Conservation (phyloP, 2,113 vertebrate genomes). For the Oreochromis spilurus region DNA sequence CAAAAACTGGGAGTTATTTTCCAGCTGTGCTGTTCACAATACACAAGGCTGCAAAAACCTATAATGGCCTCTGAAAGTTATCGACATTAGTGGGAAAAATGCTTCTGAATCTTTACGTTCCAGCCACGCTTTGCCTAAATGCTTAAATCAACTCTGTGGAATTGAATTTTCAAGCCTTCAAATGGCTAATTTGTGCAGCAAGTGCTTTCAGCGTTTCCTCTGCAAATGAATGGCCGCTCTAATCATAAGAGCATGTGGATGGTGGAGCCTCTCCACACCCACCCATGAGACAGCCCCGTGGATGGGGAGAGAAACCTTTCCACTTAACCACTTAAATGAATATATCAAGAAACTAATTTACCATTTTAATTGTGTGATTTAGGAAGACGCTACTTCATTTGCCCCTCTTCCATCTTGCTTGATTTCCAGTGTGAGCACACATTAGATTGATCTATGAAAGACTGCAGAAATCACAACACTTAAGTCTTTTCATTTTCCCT, state of each 20-base stretch:
- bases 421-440: slow-evolving; percentile 93
- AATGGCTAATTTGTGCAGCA: slow-evolving; percentile 78
- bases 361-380: slow-evolving; percentile 98
- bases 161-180: slow-evolving; percentile 77
- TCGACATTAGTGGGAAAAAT: slow-evolving; percentile 69
- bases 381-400: slow-evolving; percentile 96
- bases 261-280: slow-evolving; percentile 77
- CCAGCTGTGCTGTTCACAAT: slow-evolving; percentile 41
- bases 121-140: slow-evolving; percentile 73
- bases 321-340: slow-evolving; percentile 99
- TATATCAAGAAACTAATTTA: slow-evolving; percentile 99
- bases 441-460: slow-evolving; percentile 98
- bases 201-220: slow-evolving; percentile 78
- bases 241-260: slow-evolving; percentile 79
- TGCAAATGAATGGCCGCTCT: slow-evolving; percentile 73
- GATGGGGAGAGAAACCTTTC: slow-evolving; percentile 96
- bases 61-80: slow-evolving; percentile 66
- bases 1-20: slow-evolving; percentile 7
- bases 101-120: slow-evolving; percentile 73
- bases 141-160: slow-evolving; percentile 77
- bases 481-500: slow-evolving; percentile 99
- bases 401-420: slow-evolving; percentile 92
- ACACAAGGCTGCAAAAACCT: slow-evolving; percentile 51
- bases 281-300: slow-evolving; percentile 78
- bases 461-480: slow-evolving; percentile 98